A percentile compares a stretch with the other conserved stretches of the same genome.
These are phyloP conservation scores for Didymodactylos carnosus DNA, from an alignment of 2,888 invertebrate species.

Conservation along the genomic window DNA sequence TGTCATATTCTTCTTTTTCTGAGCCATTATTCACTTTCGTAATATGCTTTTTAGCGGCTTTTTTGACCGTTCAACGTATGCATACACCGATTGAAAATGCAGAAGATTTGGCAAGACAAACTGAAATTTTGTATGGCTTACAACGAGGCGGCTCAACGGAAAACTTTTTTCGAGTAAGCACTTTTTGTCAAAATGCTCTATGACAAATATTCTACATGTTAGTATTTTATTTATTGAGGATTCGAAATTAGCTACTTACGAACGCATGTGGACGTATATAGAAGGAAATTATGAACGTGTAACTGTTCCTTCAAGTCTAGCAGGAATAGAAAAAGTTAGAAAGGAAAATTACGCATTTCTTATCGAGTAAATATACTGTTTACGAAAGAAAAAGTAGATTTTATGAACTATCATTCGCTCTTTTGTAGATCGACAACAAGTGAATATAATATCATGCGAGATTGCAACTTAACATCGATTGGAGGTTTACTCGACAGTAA, in stretches of 20 bases:
- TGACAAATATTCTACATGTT: too few relatives aligned
- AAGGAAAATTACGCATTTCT: neutral
- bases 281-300: neutral
- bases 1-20: too few relatives aligned
- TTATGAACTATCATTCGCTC: neutral
- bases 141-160: conserved; percentile 14
- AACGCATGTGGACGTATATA: neutral
- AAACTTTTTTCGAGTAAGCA: conserved; percentile 15
- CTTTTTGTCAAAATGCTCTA: neutral
- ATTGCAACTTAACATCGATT: conserved; percentile 60
- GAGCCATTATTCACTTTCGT: neutral
- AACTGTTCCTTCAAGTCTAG: neutral
- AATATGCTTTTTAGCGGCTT: conserved; percentile 13
- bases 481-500: conserved; percentile 74
- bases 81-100: conserved; percentile 15
- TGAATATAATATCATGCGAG: conserved; percentile 35
- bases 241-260: neutral
- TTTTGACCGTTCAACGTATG: conserved; percentile 16
- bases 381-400: neutral
- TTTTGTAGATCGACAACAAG: conserved; percentile 25
- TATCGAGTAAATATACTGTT: neutral
- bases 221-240: neutral
- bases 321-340: neutral
- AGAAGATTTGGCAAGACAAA: conserved; percentile 15
- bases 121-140: conserved; percentile 13